Evolutionary conservation across 1,140 invertebrate genomes (phyloP), one percentile per base, ranked within the genome.

Genomic region (Nasonia giraulti): DNA sequence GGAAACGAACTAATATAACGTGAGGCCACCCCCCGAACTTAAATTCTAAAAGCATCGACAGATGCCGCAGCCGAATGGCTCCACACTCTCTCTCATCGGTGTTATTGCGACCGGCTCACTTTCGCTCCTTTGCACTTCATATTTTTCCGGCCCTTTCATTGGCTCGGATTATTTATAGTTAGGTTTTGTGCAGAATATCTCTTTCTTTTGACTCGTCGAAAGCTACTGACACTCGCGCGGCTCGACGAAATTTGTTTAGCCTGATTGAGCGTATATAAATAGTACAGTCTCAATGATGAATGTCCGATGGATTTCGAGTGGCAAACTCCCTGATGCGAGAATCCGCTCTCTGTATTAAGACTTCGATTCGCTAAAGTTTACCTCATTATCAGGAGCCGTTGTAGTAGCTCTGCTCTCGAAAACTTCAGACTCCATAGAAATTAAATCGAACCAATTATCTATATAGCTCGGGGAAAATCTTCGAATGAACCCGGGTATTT

Each of bases 1-100:
- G 79, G 73, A 69, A 68, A 23, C 55, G 50, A 73, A 83, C 55
- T 75, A 80, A 80, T 80, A 80, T 75, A 84, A 44, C 66, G 66
- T 27, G 23, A 75, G 17, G 5, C 73, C 78, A 68, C 84, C 78
- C 84, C 73, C 69, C 37, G 69, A 75, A 75, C 82, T 78, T 80
- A 66, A 76, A 85, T 85, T 85, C 47, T 85, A 78, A 85, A 82
- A 82, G 74, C 79, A 85, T 85, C 84, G 80, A 85, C 84, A 85
- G 84, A 85, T 85, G 84, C 79, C 44, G n/a, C 2, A n/a, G 20
- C 55, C 82, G 44, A 71, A 73, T 62, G 75, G 40, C 40, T 82
- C 7, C 44, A 66, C 47, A 37, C 5, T 76, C 81, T 44, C 80
- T 44, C 20, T 66, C 33, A 3, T 37, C 40, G 55, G 7, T 62